Base-by-base conservation (phyloP, 1,140 invertebrate species). In the Temnothorax longispinosus region DNA sequence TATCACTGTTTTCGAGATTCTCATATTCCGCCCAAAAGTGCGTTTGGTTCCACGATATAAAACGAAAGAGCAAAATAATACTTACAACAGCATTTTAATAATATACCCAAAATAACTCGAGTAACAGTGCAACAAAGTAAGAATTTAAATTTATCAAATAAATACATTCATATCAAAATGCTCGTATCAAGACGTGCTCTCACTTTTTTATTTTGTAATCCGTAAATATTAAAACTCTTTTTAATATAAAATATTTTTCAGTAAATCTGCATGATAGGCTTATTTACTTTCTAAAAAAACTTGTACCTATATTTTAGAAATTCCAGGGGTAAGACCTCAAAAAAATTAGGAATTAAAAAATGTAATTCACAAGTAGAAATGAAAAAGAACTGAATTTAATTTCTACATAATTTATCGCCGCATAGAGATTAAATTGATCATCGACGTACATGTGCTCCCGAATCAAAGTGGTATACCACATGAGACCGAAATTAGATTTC, bases 401-500 rank as follows among this genome's bases (percentile, higher is more conserved):
- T 64, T 50, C 10, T n/a, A 56, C 10, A 27, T 18, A 78, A 64
- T 60, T 18, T 38, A 64, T 10, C 47, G 47, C 5, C 3, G 5
- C 18, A 4, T 50, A 52, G 65, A 52, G 21, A 65, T 35, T 80
- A 41, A 52, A 50, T 47, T 41, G 18, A 72, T 75, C 4, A 60
- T 4, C 18, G 7, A 82, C 67, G 18, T 75, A 64, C 69, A 38
- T 62, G 69, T 56, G 11, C 2, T 65, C 56, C 60, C 7, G 21
- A 84, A 62, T 47, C 38, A 60, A 47, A 69, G n/a, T 54, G 15
- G 21, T 54, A 27, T 54, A 74, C n/a, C 54, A 75, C 80, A 56
- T 74, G 27, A 84, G 44, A 75, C 41, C 54, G 5, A 84, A 82
- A 84, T 75, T 75, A 84, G 69, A 74, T 84, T 47, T 38, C 80